A percentile compares a stretch with the other conserved stretches of the same genome.
Evolutionary conservation across 1,140 invertebrate genomes (phyloP).

Genomic region (Brachionus plicatilis): DNA sequence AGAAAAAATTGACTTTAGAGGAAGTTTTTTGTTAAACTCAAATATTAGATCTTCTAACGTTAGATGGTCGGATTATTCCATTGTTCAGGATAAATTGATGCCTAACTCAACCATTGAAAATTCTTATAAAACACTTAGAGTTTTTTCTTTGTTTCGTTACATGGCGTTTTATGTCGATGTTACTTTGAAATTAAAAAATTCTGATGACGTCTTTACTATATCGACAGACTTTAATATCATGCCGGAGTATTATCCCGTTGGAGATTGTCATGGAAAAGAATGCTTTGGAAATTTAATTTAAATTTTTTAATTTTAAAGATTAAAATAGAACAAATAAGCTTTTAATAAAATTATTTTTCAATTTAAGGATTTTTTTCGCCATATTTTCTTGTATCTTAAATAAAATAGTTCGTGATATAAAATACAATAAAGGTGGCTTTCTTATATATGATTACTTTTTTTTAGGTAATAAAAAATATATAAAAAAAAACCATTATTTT

Average conservation of each 20-base stretch:
- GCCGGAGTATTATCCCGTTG: slow-evolving; percentile 47
- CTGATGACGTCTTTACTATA: slow-evolving; percentile 43
- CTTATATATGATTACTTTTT: too few species aligned
- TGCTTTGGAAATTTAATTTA: slow-evolving; percentile 47
- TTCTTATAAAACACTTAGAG: background rate
- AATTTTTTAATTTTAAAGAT: background rate
- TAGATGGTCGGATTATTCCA: background rate
- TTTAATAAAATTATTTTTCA: too few species aligned
- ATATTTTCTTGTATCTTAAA: too few species aligned
- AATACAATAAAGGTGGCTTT: too few species aligned
- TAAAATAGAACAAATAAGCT: too few species aligned
- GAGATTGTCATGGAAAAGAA: slow-evolving; percentile 45
- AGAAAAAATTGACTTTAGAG: slow-evolving; percentile 16
- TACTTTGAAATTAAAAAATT: background rate
- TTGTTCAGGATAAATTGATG: background rate
- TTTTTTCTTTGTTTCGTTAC: background rate
- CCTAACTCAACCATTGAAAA: background rate
- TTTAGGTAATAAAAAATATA: too few species aligned
- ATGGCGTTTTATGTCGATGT: slow-evolving; percentile 12
- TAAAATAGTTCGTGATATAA: too few species aligned
- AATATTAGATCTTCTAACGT: background rate
- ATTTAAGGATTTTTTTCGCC: too few species aligned
- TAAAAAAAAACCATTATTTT: too few species aligned
- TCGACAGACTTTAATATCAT: slow-evolving; percentile 48
- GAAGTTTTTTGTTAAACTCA: background rate